Percentiles rank a stretch among this genome's conserved stretches.
Evolutionary conservation across 2,888 invertebrate genomes (phyloP).

Genomic region (Alviniconcha strummeri): DNA sequence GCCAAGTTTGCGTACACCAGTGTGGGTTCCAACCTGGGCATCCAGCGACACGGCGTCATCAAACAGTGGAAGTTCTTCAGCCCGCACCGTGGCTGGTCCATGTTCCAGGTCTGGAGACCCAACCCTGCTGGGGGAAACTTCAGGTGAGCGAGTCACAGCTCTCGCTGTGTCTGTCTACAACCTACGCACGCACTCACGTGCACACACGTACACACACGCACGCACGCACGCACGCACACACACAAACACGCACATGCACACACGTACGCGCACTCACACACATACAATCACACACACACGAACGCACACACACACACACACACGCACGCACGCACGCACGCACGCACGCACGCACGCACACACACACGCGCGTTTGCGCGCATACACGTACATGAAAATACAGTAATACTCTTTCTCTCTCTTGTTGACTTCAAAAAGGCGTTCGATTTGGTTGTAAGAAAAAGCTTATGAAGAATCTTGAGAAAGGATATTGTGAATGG

Average conservation of each 20-base stretch:
- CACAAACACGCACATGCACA: neutral
- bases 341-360: neutral
- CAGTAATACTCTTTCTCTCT: no score
- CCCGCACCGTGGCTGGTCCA: neutral
- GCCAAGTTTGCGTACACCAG: neutral
- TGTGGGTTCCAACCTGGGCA: constrained; percentile 7
- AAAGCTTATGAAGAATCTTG: no score
- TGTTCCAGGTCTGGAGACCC: constrained; percentile 24
- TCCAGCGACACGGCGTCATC: constrained; percentile 11
- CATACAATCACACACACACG: neutral
- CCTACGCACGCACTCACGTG: neutral
- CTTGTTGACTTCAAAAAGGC: no score
- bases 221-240: constrained; percentile 2
- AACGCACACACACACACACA: neutral
- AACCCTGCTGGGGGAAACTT: constrained; percentile 1
- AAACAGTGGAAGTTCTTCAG: constrained; percentile 25
- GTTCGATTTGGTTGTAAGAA: no score
- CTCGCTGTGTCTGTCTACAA: neutral
- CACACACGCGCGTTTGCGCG: neutral
- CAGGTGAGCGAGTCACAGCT: neutral
- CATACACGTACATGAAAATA: neutral
- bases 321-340: neutral
- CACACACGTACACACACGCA: neutral
- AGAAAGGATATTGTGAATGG: no score
- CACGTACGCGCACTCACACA: neutral